Conservation (phyloP, 2,113 vertebrate species). For the Gobio gobio region DNA sequence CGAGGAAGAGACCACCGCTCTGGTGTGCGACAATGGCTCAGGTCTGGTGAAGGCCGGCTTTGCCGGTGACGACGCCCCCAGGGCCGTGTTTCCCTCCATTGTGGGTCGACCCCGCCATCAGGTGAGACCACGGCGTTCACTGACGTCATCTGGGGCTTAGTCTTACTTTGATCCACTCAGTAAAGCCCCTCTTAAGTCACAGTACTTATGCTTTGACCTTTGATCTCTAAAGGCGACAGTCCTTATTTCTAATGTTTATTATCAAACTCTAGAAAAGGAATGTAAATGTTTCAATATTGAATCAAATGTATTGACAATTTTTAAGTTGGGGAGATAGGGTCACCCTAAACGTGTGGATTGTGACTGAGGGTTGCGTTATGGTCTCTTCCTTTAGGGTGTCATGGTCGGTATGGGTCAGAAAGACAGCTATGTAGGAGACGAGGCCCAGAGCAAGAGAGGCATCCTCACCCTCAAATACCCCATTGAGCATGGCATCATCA, state of each 20-base stretch:
- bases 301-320: background rate
- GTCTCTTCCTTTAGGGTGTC: conserved; percentile 80
- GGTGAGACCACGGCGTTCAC: conserved; percentile 20
- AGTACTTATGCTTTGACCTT: background rate
- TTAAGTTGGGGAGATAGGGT: background rate
- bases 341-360: conserved; percentile 6
- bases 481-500: conserved; percentile 95
- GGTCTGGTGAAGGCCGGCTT: conserved; percentile 64
- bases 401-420: conserved; percentile 99
- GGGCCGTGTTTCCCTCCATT: conserved; percentile 61
- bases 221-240: background rate
- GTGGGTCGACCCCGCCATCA: conserved; percentile 63
- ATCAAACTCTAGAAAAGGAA: background rate
- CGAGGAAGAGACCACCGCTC: conserved; percentile 62
- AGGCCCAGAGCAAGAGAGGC: conserved; percentile 95
- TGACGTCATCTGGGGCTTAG: background rate
- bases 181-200: background rate
- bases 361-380: background rate
- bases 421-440: conserved; percentile 94
- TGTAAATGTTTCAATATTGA: background rate
- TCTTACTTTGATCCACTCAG: conserved; percentile 4
- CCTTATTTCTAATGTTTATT: background rate
- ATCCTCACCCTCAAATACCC: conserved; percentile 94
- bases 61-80: conserved; percentile 61
- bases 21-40: conserved; percentile 64